Evolutionary conservation across 2,113 vertebrate species (phyloP).

Genomic region (Lethenteron camtschaticum): DNA sequence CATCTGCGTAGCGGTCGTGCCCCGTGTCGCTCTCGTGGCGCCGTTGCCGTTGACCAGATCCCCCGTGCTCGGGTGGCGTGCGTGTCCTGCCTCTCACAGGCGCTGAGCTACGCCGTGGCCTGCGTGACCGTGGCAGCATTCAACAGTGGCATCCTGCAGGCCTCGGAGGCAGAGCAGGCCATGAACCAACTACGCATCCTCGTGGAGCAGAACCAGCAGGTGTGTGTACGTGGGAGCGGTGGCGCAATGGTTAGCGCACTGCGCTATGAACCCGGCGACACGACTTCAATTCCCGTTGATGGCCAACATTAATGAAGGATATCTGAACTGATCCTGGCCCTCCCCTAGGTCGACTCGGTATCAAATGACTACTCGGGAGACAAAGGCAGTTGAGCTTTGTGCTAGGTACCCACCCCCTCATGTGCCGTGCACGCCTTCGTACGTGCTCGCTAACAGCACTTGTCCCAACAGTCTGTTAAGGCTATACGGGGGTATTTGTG

Average conservation of each 20-base stretch:
- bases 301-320: no score
- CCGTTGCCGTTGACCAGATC: no score
- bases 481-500: neutral
- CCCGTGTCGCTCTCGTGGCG: no score
- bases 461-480: neutral
- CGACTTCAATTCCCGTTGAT: no score
- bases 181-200: conserved; percentile 42
- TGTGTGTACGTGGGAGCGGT: conserved; percentile 14
- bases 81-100: conserved; percentile 23
- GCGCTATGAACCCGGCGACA: no score
- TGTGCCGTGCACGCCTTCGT: neutral
- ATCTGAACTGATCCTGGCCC: no score
- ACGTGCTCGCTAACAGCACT: neutral
- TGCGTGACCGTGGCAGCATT: conserved; percentile 56
- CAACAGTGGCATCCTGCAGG: conserved; percentile 36
- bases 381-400: no score
- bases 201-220: conserved; percentile 68
- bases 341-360: no score
- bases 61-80: neutral
- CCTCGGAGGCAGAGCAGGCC: conserved; percentile 41
- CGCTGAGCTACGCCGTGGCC: conserved; percentile 52
- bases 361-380: no score
- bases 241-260: no score
- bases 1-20: no score
- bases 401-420: neutral